Conservation (phyloP, 2,888 invertebrate species). For the Sthenelais limicola region DNA sequence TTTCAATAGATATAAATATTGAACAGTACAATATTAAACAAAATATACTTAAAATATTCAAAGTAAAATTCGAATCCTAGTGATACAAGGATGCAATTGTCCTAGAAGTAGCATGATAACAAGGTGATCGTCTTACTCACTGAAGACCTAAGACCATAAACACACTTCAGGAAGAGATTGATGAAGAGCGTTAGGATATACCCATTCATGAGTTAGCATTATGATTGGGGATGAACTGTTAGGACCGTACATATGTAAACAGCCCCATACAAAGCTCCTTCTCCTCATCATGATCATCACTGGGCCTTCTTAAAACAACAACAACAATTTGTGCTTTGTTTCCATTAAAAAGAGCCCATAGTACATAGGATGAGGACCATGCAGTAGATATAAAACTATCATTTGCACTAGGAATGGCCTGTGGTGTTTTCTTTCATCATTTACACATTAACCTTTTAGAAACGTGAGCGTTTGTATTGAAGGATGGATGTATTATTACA, state of each 20-base stretch:
- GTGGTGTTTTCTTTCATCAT: no score
- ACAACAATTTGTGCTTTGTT: slow-evolving; percentile 23
- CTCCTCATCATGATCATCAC: no score
- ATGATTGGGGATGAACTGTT: slow-evolving; percentile 35
- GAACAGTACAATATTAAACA: slow-evolving; percentile 43
- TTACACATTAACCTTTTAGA: slow-evolving; percentile 30
- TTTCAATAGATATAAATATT: slow-evolving; percentile 37
- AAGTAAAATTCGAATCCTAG: slow-evolving; percentile 36
- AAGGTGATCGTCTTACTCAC: slow-evolving; percentile 6
- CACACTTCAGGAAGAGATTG: slow-evolving; percentile 17
- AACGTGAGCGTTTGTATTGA: slow-evolving; percentile 17
- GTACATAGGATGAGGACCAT: no score
- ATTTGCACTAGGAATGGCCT: slow-evolving; percentile 38
- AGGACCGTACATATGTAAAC: slow-evolving; percentile 7
- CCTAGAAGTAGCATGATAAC: slow-evolving; percentile 28
- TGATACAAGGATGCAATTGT: slow-evolving; percentile 18
- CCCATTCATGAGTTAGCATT: slow-evolving; percentile 22
- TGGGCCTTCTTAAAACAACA: no score
- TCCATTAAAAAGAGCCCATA: slow-evolving; percentile 26
- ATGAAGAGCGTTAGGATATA: slow-evolving; percentile 22
- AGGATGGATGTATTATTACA: slow-evolving; percentile 26
- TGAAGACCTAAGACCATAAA: slow-evolving; percentile 30
- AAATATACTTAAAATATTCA: slow-evolving; percentile 42
- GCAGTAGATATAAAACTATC: slow-evolving; percentile 38
- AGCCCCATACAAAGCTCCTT: slow-evolving; percentile 27